phyloP scores from a whole-genome alignment of 2,888 invertebrate species.

The Tridacna crocea region DNA sequence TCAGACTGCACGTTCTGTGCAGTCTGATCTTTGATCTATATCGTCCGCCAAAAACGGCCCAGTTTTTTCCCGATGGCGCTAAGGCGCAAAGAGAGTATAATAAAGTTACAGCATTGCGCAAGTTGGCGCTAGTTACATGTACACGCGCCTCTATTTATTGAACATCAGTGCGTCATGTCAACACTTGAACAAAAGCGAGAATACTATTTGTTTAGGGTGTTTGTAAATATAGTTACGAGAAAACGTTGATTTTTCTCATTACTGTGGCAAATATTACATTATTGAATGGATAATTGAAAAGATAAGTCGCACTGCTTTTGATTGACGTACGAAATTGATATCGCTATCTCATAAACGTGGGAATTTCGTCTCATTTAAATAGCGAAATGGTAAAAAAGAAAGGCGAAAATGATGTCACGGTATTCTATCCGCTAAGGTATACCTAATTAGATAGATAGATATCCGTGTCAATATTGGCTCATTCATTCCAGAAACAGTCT shows the following conservation, averaged over 20 bases:
- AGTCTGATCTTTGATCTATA: too few species aligned
- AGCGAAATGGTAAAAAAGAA: too few species aligned
- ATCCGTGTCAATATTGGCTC: too few species aligned
- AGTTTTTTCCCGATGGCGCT: too few species aligned
- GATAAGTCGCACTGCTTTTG: not conserved
- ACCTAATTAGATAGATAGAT: too few species aligned
- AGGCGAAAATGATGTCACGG: too few species aligned
- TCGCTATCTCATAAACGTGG: too few species aligned
- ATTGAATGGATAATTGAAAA: not conserved
- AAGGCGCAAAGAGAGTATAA: not conserved
- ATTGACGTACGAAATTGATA: not conserved
- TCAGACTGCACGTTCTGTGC: too few species aligned
- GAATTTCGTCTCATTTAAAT: too few species aligned
- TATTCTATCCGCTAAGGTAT: too few species aligned
- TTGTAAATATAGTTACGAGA: not conserved
- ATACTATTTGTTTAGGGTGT: constrained; percentile 2
- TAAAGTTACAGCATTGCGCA: constrained; percentile 1
- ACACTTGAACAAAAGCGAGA: not conserved
- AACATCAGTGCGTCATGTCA: not conserved
- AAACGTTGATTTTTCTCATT: not conserved
- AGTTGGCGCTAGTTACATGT: not conserved
- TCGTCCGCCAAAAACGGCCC: too few species aligned
- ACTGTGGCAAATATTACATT: not conserved
- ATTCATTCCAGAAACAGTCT: too few species aligned
- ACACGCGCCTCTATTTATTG: constrained; percentile 3